Conservation (phyloP, 2,888 invertebrate genomes). For the Orchesellides sinensis region DNA sequence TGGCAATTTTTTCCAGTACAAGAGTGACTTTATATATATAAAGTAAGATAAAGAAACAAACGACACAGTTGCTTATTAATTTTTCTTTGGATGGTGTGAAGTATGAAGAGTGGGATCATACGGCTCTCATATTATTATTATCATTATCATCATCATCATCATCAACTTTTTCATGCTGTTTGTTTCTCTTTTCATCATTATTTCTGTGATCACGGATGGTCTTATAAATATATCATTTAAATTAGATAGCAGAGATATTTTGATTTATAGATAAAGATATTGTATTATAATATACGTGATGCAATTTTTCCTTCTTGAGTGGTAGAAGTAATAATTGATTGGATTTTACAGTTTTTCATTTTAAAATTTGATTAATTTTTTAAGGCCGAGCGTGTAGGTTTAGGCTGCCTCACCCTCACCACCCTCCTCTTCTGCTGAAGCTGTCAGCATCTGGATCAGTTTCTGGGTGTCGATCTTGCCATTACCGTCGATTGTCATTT, state of each 20-base stretch:
- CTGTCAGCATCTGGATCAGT: constrained; percentile 92
- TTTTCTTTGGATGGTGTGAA: constrained; percentile 60
- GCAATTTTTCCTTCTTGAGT: constrained; percentile 67
- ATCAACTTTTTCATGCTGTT: constrained; percentile 66
- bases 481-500: constrained; percentile 92
- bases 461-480: constrained; percentile 92
- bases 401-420: constrained; percentile 76
- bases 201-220: constrained; percentile 62
- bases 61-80: constrained; percentile 4
- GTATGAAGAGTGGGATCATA: constrained; percentile 67
- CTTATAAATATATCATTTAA: constrained; percentile 60
- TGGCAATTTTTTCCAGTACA: constrained; percentile 9
- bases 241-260: constrained; percentile 65
- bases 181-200: constrained; percentile 57
- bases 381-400: constrained; percentile 67
- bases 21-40: not conserved
- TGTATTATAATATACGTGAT: constrained; percentile 65
- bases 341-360: constrained; percentile 65
- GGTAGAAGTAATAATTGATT: constrained; percentile 68
- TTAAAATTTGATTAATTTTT: constrained; percentile 58
- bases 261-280: constrained; percentile 66
- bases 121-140: constrained; percentile 67
- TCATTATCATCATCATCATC: constrained; percentile 67
- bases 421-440: constrained; percentile 89
- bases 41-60: constrained; percentile 28